phyloP scores from a whole-genome alignment of 2,888 invertebrate genomes.

The Diadromus collaris region DNA sequence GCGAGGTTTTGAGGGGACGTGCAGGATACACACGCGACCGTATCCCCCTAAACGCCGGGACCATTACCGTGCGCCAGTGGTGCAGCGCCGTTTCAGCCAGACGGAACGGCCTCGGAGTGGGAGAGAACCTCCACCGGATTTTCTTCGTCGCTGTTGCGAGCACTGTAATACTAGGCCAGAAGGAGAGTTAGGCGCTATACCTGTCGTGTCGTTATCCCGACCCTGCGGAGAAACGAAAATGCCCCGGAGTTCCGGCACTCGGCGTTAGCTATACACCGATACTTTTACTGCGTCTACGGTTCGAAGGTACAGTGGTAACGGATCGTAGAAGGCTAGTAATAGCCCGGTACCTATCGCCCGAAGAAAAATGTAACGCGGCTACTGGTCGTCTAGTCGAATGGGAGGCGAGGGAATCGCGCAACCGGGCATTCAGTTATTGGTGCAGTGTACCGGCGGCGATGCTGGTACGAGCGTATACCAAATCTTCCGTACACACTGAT shows the following conservation, averaged over 20 bases:
- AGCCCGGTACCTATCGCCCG: conserved; percentile 36
- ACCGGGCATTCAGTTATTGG: conserved; percentile 31
- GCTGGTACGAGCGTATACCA: conserved; percentile 1
- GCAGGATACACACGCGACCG: conserved; percentile 28
- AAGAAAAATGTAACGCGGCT: conserved; percentile 47
- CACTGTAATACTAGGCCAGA: neutral
- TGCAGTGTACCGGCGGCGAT: conserved; percentile 7
- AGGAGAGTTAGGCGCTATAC: conserved; percentile 30
- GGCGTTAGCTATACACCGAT: conserved; percentile 35
- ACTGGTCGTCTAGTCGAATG: conserved; percentile 37
- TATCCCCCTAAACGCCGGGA: conserved; percentile 33
- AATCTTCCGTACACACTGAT: conserved; percentile 15
- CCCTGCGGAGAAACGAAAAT: conserved; percentile 21
- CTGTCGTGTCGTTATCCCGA: conserved; percentile 54
- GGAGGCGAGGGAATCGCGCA: conserved; percentile 44
- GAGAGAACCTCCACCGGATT: neutral
- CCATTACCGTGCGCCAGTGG: conserved; percentile 47
- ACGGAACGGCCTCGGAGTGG: conserved; percentile 22
- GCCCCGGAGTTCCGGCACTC: conserved; percentile 20
- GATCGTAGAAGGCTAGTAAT: conserved; percentile 49
- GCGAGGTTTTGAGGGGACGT: neutral
- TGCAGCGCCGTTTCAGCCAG: conserved; percentile 19
- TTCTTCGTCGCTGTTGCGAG: conserved; percentile 4
- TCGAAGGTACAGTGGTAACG: conserved; percentile 32
- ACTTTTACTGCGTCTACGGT: conserved; percentile 45